A percentile compares a stretch with the other conserved stretches of the same genome.
These are phyloP conservation scores for Leptodactylus fuscus DNA, from an alignment of 2,113 vertebrate genomes.

Conservation along the genomic window DNA sequence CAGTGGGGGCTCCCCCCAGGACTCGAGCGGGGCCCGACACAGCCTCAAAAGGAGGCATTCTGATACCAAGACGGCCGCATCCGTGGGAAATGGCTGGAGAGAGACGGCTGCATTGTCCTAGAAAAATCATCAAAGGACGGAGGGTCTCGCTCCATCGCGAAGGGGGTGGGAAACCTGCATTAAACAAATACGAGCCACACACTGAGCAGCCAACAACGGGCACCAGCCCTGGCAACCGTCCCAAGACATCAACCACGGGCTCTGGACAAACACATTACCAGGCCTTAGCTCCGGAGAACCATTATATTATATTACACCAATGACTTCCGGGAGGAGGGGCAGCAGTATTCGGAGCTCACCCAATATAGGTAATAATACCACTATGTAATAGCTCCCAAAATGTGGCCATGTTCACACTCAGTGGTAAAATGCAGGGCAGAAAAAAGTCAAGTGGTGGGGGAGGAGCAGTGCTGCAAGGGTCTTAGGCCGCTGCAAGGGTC, in stretches of 20 bases:
- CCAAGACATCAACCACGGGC: conserved; percentile 5
- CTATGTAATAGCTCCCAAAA: too few relatives aligned
- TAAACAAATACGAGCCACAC: background rate
- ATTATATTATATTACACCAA: background rate
- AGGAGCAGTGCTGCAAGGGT: too few relatives aligned
- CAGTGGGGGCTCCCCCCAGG: background rate
- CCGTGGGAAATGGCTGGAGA: conserved; percentile 23
- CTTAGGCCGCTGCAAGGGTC: too few relatives aligned
- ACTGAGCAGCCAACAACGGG: background rate
- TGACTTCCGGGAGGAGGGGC: background rate
- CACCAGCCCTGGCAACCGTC: conserved; percentile 9
- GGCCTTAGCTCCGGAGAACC: background rate
- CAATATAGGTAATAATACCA: too few relatives aligned
- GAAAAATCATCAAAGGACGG: conserved; percentile 23
- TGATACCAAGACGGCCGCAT: background rate
- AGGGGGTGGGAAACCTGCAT: background rate
- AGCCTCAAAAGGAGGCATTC: background rate
- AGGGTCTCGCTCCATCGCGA: background rate
- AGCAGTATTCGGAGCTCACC: too few relatives aligned
- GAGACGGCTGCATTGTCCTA: conserved; percentile 30
- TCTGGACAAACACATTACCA: background rate
- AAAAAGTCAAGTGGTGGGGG: too few relatives aligned
- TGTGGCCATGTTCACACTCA: too few relatives aligned
- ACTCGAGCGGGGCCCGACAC: background rate
- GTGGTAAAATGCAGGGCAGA: background rate